Evolutionary conservation across 1,140 invertebrate species (phyloP), one percentile per base, ranked within the genome.

Genomic region (Metaphire vulgaris): DNA sequence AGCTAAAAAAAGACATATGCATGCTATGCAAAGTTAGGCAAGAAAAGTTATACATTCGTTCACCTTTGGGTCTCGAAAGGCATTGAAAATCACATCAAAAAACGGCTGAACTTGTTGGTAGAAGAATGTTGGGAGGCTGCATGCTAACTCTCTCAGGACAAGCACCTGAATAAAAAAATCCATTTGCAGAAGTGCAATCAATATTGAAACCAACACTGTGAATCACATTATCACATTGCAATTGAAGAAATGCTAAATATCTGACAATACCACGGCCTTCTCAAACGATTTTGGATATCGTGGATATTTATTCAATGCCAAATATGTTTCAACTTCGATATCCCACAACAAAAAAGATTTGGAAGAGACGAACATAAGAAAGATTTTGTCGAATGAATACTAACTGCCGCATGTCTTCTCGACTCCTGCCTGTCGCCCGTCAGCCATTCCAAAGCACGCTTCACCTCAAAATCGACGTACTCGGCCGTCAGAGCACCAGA

Each of bases 51-150:
- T n/a, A n/a, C n/a, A n/a, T n/a, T n/a, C n/a, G n/a, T 31, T 15
- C 76, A 88, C 88, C 84, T 98, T 97, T 0, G 93, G 91, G 87
- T 99, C 96, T 76, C 92, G 90, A 33, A 98, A 90, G 1, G 94
- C 94, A 81, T 92, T 92, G 80, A 99, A 96, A 76, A 99, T 97
- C 56, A 82, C 83, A 77, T 98, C 96, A 86, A 99, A 99, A 86
- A 99, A 99, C 69, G 91, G 91, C 26, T 93, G 93, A 0, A 98
- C 94, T 89, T 97, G 94, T 87, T 98, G 96, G 84, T 97, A 99
- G 86, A 99, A 99, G 86, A 97, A 97, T 21, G 96, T 98, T 1
- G 96, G 96, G 87, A 97, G 95, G 16, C 93, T 93, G 26, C 95
- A 91, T 15, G 97, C 97, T 21, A 99, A 86, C 87, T 99, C 97